Percentiles rank a stretch among this genome's conserved stretches.
phyloP scores from a whole-genome alignment of 2,888 invertebrate species.

The Lymantria dispar region DNA sequence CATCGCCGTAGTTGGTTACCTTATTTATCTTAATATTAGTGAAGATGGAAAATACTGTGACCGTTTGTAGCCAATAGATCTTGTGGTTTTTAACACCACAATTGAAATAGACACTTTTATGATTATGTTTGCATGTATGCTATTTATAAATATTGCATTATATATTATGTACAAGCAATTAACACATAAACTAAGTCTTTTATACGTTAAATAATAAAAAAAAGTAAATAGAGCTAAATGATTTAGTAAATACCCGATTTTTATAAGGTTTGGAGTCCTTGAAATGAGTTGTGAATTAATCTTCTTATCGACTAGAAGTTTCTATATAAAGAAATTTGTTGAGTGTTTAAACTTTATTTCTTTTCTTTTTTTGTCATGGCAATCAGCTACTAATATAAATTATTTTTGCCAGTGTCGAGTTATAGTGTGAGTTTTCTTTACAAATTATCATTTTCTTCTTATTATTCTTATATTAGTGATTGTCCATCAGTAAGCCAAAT shows the following conservation, averaged over 20 bases:
- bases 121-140: slow-evolving; percentile 32
- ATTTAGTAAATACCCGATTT: not conserved
- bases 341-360: too few species aligned
- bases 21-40: slow-evolving; percentile 55
- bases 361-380: too few species aligned
- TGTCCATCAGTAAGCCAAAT: too few species aligned
- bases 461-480: too few species aligned
- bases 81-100: slow-evolving; percentile 62
- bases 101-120: slow-evolving; percentile 35
- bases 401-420: too few species aligned
- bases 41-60: slow-evolving; percentile 57
- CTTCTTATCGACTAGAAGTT: too few species aligned
- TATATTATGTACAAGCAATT: slow-evolving; percentile 44
- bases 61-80: slow-evolving; percentile 59
- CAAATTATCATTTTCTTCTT: too few species aligned
- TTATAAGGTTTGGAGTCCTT: not conserved
- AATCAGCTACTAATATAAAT: too few species aligned
- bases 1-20: slow-evolving; percentile 54
- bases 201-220: slow-evolving; percentile 21
- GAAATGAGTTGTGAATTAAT: too few species aligned
- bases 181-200: slow-evolving; percentile 37
- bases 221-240: not conserved
- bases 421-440: too few species aligned
- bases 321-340: too few species aligned
- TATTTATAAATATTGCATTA: slow-evolving; percentile 43